Evolutionary conservation across 2,113 vertebrate species (phyloP).

Genomic region (Atractosteus spatula): DNA sequence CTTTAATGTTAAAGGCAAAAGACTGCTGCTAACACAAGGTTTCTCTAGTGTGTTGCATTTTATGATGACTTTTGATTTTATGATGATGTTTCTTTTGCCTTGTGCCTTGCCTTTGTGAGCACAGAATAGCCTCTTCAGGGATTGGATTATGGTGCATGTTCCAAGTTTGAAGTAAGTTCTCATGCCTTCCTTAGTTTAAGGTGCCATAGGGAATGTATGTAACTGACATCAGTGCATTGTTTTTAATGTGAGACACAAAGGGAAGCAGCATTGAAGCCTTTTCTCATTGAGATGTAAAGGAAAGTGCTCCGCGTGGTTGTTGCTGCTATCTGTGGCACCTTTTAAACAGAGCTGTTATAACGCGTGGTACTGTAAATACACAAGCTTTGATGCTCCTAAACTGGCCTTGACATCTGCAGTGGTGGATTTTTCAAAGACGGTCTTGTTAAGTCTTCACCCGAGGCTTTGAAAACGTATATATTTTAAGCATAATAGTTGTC

Average conservation of each 20-base stretch:
- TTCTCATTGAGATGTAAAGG: no score
- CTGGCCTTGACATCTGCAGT: neutral
- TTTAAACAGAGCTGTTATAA: neutral
- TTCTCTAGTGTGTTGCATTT: no score
- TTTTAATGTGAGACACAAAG: no score
- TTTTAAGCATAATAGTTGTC: constrained; percentile 4
- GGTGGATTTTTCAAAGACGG: neutral
- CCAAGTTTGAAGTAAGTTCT: no score
- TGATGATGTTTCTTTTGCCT: neutral
- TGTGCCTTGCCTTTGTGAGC: neutral
- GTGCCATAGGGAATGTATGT: no score
- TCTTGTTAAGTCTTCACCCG: neutral
- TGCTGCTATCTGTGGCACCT: neutral
- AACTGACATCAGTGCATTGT: no score
- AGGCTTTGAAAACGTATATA: neutral
- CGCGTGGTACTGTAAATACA: neutral
- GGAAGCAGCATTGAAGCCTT: no score
- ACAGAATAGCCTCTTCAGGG: constrained; percentile 3
- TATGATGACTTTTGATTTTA: no score
- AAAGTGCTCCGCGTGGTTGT: no score
- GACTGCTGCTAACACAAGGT: no score
- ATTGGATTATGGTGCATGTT: neutral
- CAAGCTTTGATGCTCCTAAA: neutral
- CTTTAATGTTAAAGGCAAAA: neutral
- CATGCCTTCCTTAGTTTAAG: no score